Percentiles rank a stretch among this genome's conserved stretches.
These are phyloP conservation scores for Epirrita christyi DNA, from an alignment of 2,888 invertebrate genomes.

Conservation along the genomic window DNA sequence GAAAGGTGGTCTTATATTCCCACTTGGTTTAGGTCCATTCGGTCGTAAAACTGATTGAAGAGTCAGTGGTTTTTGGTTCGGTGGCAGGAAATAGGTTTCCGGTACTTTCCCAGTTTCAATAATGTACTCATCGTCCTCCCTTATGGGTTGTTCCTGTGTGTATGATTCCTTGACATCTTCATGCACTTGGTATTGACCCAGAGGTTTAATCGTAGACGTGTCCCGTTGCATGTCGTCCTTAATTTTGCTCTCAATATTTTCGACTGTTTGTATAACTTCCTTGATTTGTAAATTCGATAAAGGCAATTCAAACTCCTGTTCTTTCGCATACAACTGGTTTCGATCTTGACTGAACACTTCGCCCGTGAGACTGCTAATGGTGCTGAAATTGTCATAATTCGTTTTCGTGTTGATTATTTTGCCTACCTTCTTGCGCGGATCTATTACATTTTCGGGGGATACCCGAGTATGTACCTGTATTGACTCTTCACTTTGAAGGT, in stretches of 20 bases:
- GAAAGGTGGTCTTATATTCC: constrained; percentile 65
- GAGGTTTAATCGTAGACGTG: constrained; percentile 39
- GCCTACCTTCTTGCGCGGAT: constrained; percentile 69
- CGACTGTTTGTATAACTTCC: constrained; percentile 76
- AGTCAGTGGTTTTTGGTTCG: constrained; percentile 72
- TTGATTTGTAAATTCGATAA: constrained; percentile 72
- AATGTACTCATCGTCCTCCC: constrained; percentile 70
- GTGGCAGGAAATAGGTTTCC: constrained; percentile 65
- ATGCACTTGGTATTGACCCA: constrained; percentile 66
- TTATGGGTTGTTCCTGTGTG: constrained; percentile 63
- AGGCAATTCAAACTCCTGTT: constrained; percentile 76
- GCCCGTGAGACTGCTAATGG: constrained; percentile 64
- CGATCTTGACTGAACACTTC: constrained; percentile 56
- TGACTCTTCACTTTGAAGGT: constrained; percentile 80
- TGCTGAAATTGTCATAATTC: constrained; percentile 82
- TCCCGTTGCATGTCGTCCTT: constrained; percentile 62
- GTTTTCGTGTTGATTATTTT: constrained; percentile 79
- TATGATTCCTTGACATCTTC: constrained; percentile 66
- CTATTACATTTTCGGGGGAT: constrained; percentile 85
- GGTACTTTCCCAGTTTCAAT: constrained; percentile 63
- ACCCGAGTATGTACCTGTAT: constrained; percentile 87
- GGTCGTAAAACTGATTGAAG: constrained; percentile 76
- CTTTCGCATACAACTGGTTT: constrained; percentile 52
- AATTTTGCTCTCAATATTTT: constrained; percentile 69
- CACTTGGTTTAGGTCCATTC: constrained; percentile 55